Evolutionary conservation across 2,113 vertebrate genomes (phyloP).

Genomic region (Erythrocercus mccallii): DNA sequence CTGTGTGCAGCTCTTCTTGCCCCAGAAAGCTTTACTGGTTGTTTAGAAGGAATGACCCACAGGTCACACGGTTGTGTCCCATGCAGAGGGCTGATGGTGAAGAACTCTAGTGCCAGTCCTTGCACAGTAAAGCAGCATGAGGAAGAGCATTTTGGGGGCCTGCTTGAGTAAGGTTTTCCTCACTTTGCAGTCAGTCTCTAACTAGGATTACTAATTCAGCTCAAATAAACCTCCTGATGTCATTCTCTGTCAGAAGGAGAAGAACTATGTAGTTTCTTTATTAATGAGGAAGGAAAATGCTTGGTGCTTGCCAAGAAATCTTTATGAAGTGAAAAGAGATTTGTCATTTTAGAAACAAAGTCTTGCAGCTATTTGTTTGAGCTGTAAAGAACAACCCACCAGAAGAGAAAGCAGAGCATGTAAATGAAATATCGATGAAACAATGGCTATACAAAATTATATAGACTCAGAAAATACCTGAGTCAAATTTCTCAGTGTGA

Average conservation of each 20-base stretch:
- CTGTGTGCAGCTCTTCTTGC: neutral
- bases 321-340: neutral
- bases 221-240: neutral
- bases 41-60: neutral
- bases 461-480: neutral
- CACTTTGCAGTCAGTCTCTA: neutral
- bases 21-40: neutral
- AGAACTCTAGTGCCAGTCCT: neutral
- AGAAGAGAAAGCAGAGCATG: neutral
- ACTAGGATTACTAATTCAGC: neutral
- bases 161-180: neutral
- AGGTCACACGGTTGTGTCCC: fast-evolving
- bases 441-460: neutral
- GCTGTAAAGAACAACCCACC: neutral
- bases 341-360: neutral
- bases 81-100: neutral
- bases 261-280: neutral
- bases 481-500: neutral
- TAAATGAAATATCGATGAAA: neutral
- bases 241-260: neutral
- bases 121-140: neutral
- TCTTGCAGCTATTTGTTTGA: neutral
- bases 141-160: neutral
- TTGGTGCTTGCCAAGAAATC: neutral
- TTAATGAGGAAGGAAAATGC: neutral